phyloP scores from a whole-genome alignment of 2,797 vertebrate genomes.

The Staurois parvus region DNA sequence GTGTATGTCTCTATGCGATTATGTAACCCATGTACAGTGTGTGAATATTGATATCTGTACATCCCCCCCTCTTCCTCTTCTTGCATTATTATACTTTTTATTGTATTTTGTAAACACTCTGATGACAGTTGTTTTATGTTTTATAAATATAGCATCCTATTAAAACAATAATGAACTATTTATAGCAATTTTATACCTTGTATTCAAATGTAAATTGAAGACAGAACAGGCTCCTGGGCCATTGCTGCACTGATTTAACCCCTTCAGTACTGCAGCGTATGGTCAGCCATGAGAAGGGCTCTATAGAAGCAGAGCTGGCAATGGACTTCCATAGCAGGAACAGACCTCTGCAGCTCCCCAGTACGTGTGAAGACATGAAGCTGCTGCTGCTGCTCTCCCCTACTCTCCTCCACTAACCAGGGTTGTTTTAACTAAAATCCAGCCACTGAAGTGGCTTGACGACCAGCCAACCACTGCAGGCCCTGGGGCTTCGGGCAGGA shows the following conservation, averaged over 20 bases:
- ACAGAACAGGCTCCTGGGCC: too few species aligned
- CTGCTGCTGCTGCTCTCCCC: background rate
- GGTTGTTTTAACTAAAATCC: background rate
- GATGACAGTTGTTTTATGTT: too few species aligned
- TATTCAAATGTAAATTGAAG: too few species aligned
- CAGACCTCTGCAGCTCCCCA: background rate
- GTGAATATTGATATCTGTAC: background rate
- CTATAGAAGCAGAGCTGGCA: too few species aligned
- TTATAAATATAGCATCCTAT: too few species aligned
- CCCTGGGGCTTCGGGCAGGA: background rate
- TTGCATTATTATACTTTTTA: too few species aligned
- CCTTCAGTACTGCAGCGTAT: too few species aligned
- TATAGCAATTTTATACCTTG: too few species aligned
- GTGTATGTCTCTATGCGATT: background rate
- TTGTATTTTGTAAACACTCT: too few species aligned
- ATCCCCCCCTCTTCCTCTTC: background rate
- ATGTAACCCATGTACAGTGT: background rate
- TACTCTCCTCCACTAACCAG: background rate
- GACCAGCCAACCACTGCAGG: background rate
- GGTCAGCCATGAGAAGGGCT: too few species aligned
- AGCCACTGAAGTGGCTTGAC: background rate
- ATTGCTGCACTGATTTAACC: too few species aligned
- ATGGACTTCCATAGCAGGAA: background rate
- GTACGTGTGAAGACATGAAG: slow-evolving; percentile 23
- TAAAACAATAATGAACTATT: too few species aligned